Conservation (phyloP, 2,888 invertebrate species). For the Barypeithes pellucidus region DNA sequence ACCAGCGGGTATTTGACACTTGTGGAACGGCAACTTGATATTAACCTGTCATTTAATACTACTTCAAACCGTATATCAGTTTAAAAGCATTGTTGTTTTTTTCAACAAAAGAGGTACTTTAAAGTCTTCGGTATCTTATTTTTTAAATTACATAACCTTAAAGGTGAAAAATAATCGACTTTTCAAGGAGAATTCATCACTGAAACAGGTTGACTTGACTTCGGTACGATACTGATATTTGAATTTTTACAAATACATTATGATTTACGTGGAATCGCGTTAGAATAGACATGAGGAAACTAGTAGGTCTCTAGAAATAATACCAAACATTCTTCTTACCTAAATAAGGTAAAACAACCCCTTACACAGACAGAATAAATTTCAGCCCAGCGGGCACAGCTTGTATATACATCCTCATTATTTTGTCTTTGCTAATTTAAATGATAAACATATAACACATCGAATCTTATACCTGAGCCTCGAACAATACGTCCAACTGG, state of each 20-base stretch:
- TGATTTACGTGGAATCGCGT: no score
- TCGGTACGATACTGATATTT: no score
- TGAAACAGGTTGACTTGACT: no score
- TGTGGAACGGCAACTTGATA: conserved; percentile 61
- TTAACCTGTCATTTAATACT: conserved; percentile 56
- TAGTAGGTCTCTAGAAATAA: no score
- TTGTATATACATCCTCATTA: conserved; percentile 16
- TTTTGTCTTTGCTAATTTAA: conserved; percentile 43
- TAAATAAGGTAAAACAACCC: background rate
- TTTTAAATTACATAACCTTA: conserved; percentile 18
- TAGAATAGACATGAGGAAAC: no score
- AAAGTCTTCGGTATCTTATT: conserved; percentile 58
- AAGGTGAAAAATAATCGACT: conserved; percentile 22
- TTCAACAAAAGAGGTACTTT: conserved; percentile 55
- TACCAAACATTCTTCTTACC: no score
- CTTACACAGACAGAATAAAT: conserved; percentile 11
- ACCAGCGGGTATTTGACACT: conserved; percentile 58
- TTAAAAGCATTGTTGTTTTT: conserved; percentile 57
- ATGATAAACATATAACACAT: conserved; percentile 49
- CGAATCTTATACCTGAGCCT: conserved; percentile 33
- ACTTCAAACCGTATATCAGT: conserved; percentile 48
- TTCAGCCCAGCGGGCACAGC: background rate
- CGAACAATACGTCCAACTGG: conserved; percentile 27
- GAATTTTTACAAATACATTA: no score
- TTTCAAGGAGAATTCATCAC: conserved; percentile 20